Percentiles rank a stretch among this genome's conserved stretches.
These are phyloP conservation scores for Chrysopilus asiliformis DNA, from an alignment of 2,888 invertebrate genomes.

Conservation along the genomic window DNA sequence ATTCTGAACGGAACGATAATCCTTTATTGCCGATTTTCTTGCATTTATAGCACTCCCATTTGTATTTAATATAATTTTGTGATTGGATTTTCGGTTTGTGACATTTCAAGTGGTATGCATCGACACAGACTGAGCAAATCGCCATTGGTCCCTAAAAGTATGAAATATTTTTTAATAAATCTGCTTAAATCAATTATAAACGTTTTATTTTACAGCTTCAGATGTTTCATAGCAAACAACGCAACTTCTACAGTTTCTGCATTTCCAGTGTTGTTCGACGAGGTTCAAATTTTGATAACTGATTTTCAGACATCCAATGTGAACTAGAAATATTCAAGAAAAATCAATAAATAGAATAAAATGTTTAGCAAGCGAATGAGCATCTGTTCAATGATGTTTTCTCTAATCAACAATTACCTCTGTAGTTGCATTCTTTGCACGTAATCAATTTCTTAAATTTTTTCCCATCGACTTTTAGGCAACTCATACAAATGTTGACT, in stretches of 20 bases:
- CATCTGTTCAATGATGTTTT: no score
- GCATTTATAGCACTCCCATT: conserved; percentile 67
- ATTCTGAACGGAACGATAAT: no score
- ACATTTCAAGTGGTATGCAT: conserved; percentile 71
- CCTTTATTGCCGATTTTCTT: no score
- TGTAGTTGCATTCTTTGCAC: conserved; percentile 10
- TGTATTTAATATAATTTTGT: conserved; percentile 43
- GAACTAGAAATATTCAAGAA: conserved; percentile 46
- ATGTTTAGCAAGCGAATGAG: no score
- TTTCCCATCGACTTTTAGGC: conserved; percentile 10
- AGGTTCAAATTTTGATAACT: conserved; percentile 52
- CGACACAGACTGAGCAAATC: conserved; percentile 72
- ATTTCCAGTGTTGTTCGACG: conserved; percentile 51
- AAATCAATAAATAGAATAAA: no score
- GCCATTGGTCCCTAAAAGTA: conserved; percentile 50
- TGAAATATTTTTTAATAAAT: neutral
- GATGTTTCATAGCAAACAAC: conserved; percentile 65
- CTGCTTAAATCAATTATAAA: neutral
- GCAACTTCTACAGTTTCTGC: conserved; percentile 81
- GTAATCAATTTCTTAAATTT: conserved; percentile 8
- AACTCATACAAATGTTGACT: conserved; percentile 12
- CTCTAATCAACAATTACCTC: conserved; percentile 5
- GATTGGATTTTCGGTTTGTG: conserved; percentile 56
- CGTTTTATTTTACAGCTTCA: conserved; percentile 43
- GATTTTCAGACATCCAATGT: conserved; percentile 52